These are phyloP conservation scores for Sinotaia quadrata DNA, from an alignment of 2,888 invertebrate genomes.

Conservation along the genomic window DNA sequence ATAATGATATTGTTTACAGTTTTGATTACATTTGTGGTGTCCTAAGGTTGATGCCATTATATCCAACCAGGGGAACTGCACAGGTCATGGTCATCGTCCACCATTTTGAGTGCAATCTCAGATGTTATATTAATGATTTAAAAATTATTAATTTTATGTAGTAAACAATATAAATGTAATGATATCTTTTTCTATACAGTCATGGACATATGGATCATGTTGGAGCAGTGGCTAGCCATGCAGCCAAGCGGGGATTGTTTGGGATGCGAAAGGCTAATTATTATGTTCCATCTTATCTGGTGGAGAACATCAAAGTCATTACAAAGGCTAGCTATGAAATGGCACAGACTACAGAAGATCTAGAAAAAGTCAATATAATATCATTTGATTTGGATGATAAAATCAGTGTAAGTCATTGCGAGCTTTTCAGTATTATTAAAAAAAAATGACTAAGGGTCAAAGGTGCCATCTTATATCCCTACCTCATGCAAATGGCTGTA, in stretches of 20 bases:
- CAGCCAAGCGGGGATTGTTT: conserved; percentile 53
- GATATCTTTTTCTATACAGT: conserved; percentile 40
- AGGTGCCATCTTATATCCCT: too few species aligned
- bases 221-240: conserved; percentile 59
- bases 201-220: conserved; percentile 69
- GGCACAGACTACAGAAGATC: conserved; percentile 42
- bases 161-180: neutral
- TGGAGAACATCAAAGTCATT: conserved; percentile 47
- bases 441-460: too few species aligned
- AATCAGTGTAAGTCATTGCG: conserved; percentile 44
- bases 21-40: too few species aligned
- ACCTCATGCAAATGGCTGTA: too few species aligned
- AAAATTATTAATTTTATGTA: neutral
- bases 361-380: conserved; percentile 45
- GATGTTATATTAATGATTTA: neutral
- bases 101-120: too few species aligned
- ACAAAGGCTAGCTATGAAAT: conserved; percentile 45
- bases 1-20: too few species aligned
- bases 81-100: too few species aligned
- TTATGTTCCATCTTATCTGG: conserved; percentile 56
- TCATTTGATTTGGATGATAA: conserved; percentile 45
- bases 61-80: too few species aligned
- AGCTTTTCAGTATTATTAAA: conserved; percentile 18
- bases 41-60: too few species aligned
- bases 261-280: conserved; percentile 56